phyloP scores from a whole-genome alignment of 2,797 vertebrate genomes.

The Microtus obscurus region DNA sequence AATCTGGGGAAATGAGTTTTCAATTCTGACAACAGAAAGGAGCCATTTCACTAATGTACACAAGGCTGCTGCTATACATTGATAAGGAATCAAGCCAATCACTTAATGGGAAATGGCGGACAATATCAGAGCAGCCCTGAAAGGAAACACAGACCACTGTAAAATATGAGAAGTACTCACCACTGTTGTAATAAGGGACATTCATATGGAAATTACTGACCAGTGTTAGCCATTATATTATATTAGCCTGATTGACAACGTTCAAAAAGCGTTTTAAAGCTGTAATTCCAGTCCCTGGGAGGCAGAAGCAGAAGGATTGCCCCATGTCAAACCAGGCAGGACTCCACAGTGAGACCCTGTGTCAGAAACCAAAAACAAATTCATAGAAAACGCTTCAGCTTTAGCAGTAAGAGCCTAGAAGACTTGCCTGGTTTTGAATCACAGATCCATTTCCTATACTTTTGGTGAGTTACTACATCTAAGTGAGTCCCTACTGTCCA shows the following conservation, averaged over 20 bases:
- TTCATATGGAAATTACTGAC: not conserved
- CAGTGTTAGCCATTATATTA: not conserved
- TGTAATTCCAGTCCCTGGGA: not conserved
- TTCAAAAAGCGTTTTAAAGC: not conserved
- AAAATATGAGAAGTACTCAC: not conserved
- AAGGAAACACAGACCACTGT: constrained; percentile 42
- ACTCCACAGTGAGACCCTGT: not conserved
- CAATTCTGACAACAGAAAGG: constrained; percentile 27
- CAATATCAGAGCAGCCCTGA: not conserved
- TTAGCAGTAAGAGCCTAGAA: not conserved
- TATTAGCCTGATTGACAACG: not conserved
- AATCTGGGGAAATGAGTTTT: constrained; percentile 43
- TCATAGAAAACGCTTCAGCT: not conserved
- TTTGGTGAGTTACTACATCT: not conserved
- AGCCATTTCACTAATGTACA: constrained; percentile 8
- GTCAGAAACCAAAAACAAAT: not conserved
- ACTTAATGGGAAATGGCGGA: not conserved
- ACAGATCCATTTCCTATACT: not conserved
- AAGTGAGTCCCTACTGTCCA: not conserved
- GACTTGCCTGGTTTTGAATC: not conserved
- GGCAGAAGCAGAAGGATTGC: not conserved
- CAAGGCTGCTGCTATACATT: not conserved
- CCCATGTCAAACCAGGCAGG: no score
- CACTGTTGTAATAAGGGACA: not conserved
- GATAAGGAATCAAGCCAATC: constrained; percentile 28